These are phyloP conservation scores for Salvator merianae DNA, from an alignment of 2,113 vertebrate genomes.

Conservation along the genomic window DNA sequence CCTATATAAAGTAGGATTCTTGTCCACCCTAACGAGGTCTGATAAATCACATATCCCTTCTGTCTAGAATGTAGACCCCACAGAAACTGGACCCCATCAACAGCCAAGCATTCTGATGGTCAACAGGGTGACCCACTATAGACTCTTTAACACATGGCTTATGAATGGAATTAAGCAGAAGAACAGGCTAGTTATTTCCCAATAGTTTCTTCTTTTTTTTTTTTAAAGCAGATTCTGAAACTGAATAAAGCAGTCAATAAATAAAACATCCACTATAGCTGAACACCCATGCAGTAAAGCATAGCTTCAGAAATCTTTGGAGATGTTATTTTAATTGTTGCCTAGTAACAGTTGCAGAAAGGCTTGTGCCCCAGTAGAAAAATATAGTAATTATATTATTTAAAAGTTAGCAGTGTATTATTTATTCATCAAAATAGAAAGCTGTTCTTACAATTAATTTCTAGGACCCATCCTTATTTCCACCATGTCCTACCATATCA, in stretches of 20 bases:
- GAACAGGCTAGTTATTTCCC: not conserved
- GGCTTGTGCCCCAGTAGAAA: conserved; percentile 56
- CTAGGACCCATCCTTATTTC: conserved; percentile 13
- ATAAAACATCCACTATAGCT: conserved; percentile 27
- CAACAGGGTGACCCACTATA: not conserved
- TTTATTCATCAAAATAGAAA: conserved; percentile 43
- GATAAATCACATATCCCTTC: not conserved
- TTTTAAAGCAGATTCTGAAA: not conserved
- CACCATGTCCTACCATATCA: not conserved
- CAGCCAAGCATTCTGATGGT: not conserved
- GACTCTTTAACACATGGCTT: not conserved
- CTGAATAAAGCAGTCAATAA: not conserved
- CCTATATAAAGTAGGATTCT: no score
- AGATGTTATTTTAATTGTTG: conserved; percentile 71
- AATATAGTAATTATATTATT: conserved; percentile 44
- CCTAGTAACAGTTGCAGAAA: conserved; percentile 68
- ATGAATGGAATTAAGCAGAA: not conserved
- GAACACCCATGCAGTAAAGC: conserved; percentile 48
- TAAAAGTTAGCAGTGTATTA: conserved; percentile 21
- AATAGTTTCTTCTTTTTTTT: not conserved
- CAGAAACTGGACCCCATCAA: not conserved
- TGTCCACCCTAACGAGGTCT: no score
- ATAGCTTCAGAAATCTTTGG: conserved; percentile 48
- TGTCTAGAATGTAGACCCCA: not conserved
- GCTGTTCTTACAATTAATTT: conserved; percentile 35